phyloP scores from a whole-genome alignment of 1,140 invertebrate species.

The Macrobrachium rosenbergii region DNA sequence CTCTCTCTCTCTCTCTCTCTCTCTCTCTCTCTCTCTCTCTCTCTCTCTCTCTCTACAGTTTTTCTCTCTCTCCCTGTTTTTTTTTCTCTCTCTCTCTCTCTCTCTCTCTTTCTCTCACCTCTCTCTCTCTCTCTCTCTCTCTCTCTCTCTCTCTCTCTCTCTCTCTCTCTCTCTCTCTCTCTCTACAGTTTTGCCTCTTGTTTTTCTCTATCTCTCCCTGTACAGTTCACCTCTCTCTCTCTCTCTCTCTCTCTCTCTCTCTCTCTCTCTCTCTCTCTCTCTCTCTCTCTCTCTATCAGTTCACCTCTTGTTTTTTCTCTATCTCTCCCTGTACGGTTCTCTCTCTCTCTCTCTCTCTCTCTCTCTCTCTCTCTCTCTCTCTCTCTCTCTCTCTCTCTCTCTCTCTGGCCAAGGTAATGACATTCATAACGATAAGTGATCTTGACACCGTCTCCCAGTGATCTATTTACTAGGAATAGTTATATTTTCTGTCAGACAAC shows the following conservation, averaged over 20 bases:
- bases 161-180: constrained; percentile 3
- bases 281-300: background rate
- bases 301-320: background rate
- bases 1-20: too few relatives aligned
- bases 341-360: background rate
- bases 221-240: background rate
- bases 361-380: constrained; percentile 9
- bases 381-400: background rate
- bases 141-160: background rate
- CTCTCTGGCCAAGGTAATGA: background rate
- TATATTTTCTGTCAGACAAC: too few relatives aligned
- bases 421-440: too few relatives aligned
- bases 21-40: too few relatives aligned
- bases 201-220: background rate
- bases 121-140: background rate
- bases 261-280: background rate
- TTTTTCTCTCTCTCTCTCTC: background rate
- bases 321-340: background rate
- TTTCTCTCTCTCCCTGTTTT: background rate
- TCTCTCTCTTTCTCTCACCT: too few relatives aligned
- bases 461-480: too few relatives aligned
- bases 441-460: too few relatives aligned
- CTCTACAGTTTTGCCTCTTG: background rate
- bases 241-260: background rate
- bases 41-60: background rate